Evolutionary conservation across 2,113 vertebrate genomes (phyloP).

Genomic region (Actenoides hombroni): DNA sequence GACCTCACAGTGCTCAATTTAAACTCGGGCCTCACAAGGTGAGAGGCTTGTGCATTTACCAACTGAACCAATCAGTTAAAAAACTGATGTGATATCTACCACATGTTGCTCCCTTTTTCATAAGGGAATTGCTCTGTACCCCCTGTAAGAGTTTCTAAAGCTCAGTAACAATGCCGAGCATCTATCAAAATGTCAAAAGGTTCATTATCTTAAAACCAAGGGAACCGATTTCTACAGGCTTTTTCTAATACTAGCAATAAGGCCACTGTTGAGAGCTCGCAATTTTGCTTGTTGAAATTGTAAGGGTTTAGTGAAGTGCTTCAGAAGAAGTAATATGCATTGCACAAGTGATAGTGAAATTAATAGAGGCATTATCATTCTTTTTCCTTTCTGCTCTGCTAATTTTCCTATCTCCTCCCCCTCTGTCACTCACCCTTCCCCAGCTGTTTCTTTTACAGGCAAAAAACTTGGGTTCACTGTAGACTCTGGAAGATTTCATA

Average conservation of each 20-base stretch:
- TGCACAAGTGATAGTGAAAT: slow-evolving; percentile 55
- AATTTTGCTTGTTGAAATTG: slow-evolving; percentile 64
- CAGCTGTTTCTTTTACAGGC: slow-evolving; percentile 65
- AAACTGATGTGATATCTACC: slow-evolving; percentile 74
- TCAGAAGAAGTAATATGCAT: slow-evolving; percentile 33
- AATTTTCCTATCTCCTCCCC: slow-evolving; percentile 34
- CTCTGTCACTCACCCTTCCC: slow-evolving; percentile 12
- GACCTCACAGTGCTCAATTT: slow-evolving; percentile 75
- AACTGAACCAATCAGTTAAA: slow-evolving; percentile 70
- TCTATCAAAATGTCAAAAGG: slow-evolving; percentile 81
- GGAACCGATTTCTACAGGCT: slow-evolving; percentile 63
- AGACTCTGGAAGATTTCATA: slow-evolving; percentile 81
- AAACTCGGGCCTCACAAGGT: slow-evolving; percentile 73
- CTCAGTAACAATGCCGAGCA: slow-evolving; percentile 72
- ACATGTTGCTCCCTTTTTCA: slow-evolving; percentile 79
- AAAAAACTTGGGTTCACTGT: slow-evolving; percentile 81
- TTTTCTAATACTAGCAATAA: slow-evolving; percentile 57
- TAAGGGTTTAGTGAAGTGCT: slow-evolving; percentile 56
- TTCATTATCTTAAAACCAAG: slow-evolving; percentile 77
- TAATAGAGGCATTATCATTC: slow-evolving; percentile 22
- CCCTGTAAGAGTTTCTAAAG: slow-evolving; percentile 75
- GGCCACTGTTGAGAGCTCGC: slow-evolving; percentile 60
- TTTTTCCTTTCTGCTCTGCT: background rate
- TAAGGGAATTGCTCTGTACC: slow-evolving; percentile 68
- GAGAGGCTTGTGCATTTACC: slow-evolving; percentile 73